Percentiles rank a stretch among this genome's conserved stretches.
Conservation (phyloP, 2,113 vertebrate species). For the Thermophis baileyi region DNA sequence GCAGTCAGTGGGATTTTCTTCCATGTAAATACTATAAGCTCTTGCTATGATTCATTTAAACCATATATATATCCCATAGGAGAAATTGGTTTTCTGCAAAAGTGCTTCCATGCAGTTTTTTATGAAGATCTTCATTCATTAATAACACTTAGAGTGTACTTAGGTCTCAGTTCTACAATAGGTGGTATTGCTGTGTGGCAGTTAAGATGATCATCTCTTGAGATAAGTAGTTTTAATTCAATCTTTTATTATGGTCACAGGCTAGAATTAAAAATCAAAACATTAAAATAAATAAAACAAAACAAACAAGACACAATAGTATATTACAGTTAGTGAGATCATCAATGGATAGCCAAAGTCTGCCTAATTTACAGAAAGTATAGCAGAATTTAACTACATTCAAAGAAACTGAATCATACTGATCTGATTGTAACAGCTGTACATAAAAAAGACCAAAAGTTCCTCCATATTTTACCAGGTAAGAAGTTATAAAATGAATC, state of each 20-base stretch:
- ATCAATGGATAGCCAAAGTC: not conserved
- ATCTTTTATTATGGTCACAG: not conserved
- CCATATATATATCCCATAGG: not conserved
- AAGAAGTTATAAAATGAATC: not conserved
- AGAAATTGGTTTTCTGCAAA: not conserved
- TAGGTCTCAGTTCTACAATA: not conserved
- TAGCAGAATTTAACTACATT: not conserved
- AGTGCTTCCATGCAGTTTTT: not conserved
- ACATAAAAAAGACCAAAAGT: not conserved
- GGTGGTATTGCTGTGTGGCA: not conserved
- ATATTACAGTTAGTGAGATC: not conserved
- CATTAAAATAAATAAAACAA: not conserved
- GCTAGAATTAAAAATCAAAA: not conserved
- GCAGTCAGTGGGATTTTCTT: not conserved
- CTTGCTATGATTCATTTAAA: not conserved
- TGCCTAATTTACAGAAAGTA: not conserved
- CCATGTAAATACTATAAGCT: not conserved
- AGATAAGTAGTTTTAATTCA: not conserved
- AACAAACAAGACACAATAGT: not conserved
- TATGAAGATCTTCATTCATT: not conserved
- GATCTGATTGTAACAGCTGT: not conserved
- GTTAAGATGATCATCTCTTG: not conserved
- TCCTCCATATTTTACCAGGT: not conserved
- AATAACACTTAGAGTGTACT: not conserved
- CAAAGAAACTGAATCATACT: not conserved